These are phyloP conservation scores for Stegastes partitus DNA, from an alignment of 2,113 vertebrate genomes.

Conservation along the genomic window DNA sequence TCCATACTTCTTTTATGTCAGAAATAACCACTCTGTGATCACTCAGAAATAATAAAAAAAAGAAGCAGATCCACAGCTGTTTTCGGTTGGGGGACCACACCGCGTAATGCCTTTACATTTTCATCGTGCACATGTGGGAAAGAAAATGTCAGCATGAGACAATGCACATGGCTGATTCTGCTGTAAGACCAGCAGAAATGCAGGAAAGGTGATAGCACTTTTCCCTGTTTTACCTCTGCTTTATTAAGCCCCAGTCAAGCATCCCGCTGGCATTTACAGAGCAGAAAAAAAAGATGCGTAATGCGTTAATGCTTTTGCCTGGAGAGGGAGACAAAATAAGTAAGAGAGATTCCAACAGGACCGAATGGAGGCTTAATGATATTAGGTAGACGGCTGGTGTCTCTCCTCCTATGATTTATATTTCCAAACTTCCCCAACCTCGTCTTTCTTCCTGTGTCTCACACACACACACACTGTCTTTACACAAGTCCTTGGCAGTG, in stretches of 20 bases:
- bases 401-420: conserved; percentile 22
- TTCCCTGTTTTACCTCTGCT: conserved; percentile 63
- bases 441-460: neutral
- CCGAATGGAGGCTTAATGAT: conserved; percentile 25
- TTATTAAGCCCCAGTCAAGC: conserved; percentile 78
- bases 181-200: conserved; percentile 49
- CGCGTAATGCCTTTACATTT: conserved; percentile 44
- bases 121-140: conserved; percentile 23
- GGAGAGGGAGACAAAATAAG: conserved; percentile 38
- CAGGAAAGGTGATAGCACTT: conserved; percentile 49
- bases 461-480: conserved; percentile 12
- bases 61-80: conserved; percentile 5
- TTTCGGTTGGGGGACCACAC: conserved; percentile 26
- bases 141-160: conserved; percentile 67
- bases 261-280: conserved; percentile 80
- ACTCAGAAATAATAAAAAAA: neutral
- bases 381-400: conserved; percentile 16
- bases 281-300: conserved; percentile 32
- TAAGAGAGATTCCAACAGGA: conserved; percentile 16
- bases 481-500: neutral
- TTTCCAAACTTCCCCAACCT: conserved; percentile 16
- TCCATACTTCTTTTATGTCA: conserved; percentile 3
- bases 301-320: conserved; percentile 49
- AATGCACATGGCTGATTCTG: conserved; percentile 58
- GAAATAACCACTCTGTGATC: conserved; percentile 5